Conservation (phyloP, 2,888 invertebrate species). For the Auanema sp. region DNA sequence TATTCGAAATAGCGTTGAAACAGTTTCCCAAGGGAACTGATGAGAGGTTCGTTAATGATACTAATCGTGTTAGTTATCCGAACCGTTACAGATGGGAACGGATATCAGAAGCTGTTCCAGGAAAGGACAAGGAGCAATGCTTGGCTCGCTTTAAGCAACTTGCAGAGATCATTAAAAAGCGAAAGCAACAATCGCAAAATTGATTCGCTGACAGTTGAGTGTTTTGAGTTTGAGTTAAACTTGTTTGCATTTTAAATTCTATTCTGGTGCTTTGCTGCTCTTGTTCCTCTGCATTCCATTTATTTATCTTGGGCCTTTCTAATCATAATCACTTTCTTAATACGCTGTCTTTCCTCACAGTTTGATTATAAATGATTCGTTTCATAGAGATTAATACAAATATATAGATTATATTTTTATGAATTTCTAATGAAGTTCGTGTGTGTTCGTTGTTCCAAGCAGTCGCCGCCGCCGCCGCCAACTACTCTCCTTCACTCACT, state of each 20-base stretch:
- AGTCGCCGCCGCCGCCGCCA: too few relatives aligned
- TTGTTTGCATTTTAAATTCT: slow-evolving; percentile 20
- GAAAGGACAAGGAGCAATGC: slow-evolving; percentile 68
- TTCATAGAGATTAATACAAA: neutral
- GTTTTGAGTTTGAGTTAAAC: neutral
- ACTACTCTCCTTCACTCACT: too few relatives aligned
- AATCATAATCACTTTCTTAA: neutral
- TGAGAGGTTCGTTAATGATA: slow-evolving; percentile 69
- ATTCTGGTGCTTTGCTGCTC: slow-evolving; percentile 11
- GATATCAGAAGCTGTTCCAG: slow-evolving; percentile 80
- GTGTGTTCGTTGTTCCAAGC: neutral
- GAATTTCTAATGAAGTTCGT: neutral
- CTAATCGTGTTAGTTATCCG: neutral
- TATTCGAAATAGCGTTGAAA: slow-evolving; percentile 45
- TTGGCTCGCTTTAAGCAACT: slow-evolving; percentile 47
- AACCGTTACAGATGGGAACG: slow-evolving; percentile 80
- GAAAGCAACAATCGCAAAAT: slow-evolving; percentile 18
- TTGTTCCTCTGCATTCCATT: neutral
- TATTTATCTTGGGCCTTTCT: neutral
- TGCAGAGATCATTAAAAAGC: slow-evolving; percentile 38
- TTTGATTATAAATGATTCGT: too few relatives aligned
- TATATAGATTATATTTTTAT: neutral
- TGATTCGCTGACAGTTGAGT: slow-evolving; percentile 12
- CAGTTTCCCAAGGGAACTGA: slow-evolving; percentile 85
- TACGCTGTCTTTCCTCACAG: too few relatives aligned